Conservation (phyloP, 2,888 invertebrate species). For the Apeira syringaria region DNA sequence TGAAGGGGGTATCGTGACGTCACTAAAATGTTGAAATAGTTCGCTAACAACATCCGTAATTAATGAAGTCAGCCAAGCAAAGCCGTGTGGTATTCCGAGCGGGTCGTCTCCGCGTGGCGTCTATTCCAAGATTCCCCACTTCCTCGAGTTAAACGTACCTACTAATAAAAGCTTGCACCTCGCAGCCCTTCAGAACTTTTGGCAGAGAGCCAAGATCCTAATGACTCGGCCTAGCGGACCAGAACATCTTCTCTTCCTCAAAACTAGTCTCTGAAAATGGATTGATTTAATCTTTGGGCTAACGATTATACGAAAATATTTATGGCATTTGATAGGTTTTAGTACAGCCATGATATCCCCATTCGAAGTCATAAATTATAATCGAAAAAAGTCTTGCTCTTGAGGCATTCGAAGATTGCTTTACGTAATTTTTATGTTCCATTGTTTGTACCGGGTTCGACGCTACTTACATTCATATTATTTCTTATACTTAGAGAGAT, state of each 20-base stretch:
- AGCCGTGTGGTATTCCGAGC: conserved; percentile 34
- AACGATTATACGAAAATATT: conserved; percentile 72
- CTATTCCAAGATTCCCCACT: conserved; percentile 77
- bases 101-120: conserved; percentile 60
- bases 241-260: conserved; percentile 71
- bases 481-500: no score
- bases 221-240: conserved; percentile 69
- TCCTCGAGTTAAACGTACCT: conserved; percentile 78
- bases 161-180: conserved; percentile 77
- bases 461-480: no score
- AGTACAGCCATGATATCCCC: conserved; percentile 35
- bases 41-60: conserved; percentile 13
- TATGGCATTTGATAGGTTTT: conserved; percentile 63
- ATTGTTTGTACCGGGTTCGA: no score
- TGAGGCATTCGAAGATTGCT: conserved; percentile 73
- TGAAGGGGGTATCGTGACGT: no score
- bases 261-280: conserved; percentile 66
- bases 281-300: conserved; percentile 54
- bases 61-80: conserved; percentile 15
- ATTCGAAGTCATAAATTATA: conserved; percentile 73
- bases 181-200: conserved; percentile 44
- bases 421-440: conserved; percentile 41
- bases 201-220: conserved; percentile 74
- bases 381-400: conserved; percentile 72
- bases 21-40: no score